Evolutionary conservation across 2,797 vertebrate genomes (phyloP).

Genomic region (Borostomias antarcticus): DNA sequence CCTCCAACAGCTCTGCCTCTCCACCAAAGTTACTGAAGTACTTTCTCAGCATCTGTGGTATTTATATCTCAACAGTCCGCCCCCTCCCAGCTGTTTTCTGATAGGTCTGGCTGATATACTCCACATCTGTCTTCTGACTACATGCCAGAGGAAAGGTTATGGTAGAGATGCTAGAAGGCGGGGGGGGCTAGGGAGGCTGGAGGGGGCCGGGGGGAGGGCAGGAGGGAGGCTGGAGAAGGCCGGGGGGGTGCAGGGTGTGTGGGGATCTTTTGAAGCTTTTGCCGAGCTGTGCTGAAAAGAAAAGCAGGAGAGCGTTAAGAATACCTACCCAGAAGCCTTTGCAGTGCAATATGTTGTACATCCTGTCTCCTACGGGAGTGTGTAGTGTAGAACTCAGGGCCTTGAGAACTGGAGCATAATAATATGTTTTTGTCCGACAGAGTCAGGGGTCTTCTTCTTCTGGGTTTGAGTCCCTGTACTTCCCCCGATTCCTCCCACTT

Average conservation of each 20-base stretch:
- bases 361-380: slow-evolving; percentile 59
- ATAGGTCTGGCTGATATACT: slow-evolving; percentile 63
- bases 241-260: slow-evolving; percentile 21
- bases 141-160: slow-evolving; percentile 54
- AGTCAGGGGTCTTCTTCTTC: slow-evolving; percentile 5
- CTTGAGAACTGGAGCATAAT: slow-evolving; percentile 4
- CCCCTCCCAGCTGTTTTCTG: slow-evolving; percentile 51
- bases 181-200: not conserved
- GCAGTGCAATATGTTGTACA: slow-evolving; percentile 10
- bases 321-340: slow-evolving; percentile 32
- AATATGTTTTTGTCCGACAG: slow-evolving; percentile 17
- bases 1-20: slow-evolving; percentile 31
- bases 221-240: slow-evolving; percentile 15
- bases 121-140: slow-evolving; percentile 74
- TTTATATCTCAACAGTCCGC: slow-evolving; percentile 31
- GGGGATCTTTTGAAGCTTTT: slow-evolving; percentile 70
- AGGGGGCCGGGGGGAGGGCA: slow-evolving; percentile 17
- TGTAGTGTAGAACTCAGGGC: slow-evolving; percentile 45
- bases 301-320: slow-evolving; percentile 51
- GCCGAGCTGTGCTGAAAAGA: slow-evolving; percentile 60
- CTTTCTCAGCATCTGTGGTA: slow-evolving; percentile 42
- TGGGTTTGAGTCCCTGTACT: not conserved
- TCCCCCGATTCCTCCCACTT: slow-evolving; percentile 5
- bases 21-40: slow-evolving; percentile 34
- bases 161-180: slow-evolving; percentile 6